These are phyloP conservation scores for Danaus melanippus DNA, from an alignment of 1,140 invertebrate species.

Conservation along the genomic window DNA sequence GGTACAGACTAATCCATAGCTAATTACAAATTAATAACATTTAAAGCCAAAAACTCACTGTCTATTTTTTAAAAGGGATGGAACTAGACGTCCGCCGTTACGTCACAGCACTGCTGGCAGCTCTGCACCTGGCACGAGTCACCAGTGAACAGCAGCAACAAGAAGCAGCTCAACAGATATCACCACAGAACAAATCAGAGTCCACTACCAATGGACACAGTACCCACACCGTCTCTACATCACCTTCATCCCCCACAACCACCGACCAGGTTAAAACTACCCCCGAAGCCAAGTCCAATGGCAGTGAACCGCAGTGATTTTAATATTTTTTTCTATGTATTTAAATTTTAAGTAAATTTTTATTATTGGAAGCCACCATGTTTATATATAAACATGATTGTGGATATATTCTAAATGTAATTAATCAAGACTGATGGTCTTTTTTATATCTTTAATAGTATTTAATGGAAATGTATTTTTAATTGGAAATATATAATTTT, in stretches of 20 bases:
- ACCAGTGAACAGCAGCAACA: conserved; percentile 74
- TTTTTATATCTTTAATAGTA: conserved; percentile 19
- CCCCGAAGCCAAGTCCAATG: conserved; percentile 51
- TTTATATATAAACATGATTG: conserved; percentile 23
- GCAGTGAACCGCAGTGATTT: conserved; percentile 23
- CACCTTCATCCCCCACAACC: conserved; percentile 75
- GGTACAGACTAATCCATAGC: conserved; percentile 22
- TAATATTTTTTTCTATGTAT: conserved; percentile 12
- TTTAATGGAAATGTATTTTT: conserved; percentile 5
- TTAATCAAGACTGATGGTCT: conserved; percentile 19
- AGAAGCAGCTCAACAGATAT: conserved; percentile 26
- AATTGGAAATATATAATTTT: conserved; percentile 1
- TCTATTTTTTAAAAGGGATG: conserved; percentile 34
- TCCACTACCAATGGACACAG: not conserved
- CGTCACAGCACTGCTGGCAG: conserved; percentile 74
- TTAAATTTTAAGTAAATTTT: conserved; percentile 8
- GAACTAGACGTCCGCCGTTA: conserved; percentile 75
- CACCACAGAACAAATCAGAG: not conserved
- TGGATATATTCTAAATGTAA: conserved; percentile 15
- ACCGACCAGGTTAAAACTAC: conserved; percentile 57
- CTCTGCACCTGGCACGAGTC: conserved; percentile 76
- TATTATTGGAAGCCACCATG: conserved; percentile 15
- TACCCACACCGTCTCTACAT: conserved; percentile 1
- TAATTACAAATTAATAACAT: not conserved
- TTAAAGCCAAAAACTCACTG: not conserved